Percentiles rank a stretch among this genome's conserved stretches.
Conservation (phyloP, 2,113 vertebrate species). For the Malurus melanocephalus region DNA sequence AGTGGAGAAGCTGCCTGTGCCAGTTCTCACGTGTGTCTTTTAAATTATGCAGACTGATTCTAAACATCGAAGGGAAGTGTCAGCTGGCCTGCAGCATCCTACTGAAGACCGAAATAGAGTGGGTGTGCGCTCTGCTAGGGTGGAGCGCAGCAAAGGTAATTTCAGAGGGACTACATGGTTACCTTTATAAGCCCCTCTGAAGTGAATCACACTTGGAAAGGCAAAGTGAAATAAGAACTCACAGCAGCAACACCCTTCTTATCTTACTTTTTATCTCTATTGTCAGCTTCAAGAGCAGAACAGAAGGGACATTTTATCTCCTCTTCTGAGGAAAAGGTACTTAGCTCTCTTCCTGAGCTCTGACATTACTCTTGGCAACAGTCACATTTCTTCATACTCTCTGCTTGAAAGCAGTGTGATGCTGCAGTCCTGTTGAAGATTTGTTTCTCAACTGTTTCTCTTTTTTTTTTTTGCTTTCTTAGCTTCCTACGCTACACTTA, state of each 20-base stretch:
- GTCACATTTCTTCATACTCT: fast-evolving
- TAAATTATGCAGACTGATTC: background rate
- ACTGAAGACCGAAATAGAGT: background rate
- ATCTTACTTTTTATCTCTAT: background rate
- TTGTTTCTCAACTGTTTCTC: background rate
- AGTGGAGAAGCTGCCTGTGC: background rate
- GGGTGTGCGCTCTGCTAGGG: background rate
- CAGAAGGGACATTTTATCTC: background rate
- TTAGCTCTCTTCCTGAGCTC: background rate
- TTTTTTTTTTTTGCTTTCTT: background rate
- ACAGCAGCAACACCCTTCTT: background rate
- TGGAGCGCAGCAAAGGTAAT: fast-evolving
- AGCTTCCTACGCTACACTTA: background rate
- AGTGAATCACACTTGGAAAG: background rate
- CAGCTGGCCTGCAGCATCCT: fast-evolving
- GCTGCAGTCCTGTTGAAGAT: background rate
- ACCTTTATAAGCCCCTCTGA: background rate
- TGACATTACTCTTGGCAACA: background rate
- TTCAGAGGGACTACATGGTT: background rate
- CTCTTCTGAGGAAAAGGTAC: background rate
- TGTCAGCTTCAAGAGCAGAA: background rate
- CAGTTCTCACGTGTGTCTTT: background rate
- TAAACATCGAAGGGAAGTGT: background rate
- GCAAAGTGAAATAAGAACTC: background rate
- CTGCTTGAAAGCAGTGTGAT: background rate